Base-by-base conservation (phyloP, 2,797 vertebrate species). In the Tinamus major region DNA sequence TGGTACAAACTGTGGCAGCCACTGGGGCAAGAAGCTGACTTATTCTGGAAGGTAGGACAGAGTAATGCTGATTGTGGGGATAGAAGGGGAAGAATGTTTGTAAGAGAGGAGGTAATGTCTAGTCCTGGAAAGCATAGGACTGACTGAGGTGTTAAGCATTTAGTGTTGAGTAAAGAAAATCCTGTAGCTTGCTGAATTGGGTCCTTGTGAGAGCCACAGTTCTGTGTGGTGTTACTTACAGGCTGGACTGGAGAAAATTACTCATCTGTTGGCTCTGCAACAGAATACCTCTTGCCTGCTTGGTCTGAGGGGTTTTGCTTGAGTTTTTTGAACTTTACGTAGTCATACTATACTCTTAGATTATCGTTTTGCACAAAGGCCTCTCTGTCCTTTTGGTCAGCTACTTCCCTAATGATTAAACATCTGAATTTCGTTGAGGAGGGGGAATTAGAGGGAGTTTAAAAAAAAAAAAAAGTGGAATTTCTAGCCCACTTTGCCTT, bases 291-390 rank as follows among this genome's bases (percentile, higher is more conserved):
- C 9, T 85, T 11, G 65, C 23, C n/a, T 90, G 13, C 17, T 92
- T 80, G 29, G 33, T 49, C 69, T 77, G 33, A 90, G 35, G 35
- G 4, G 0, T 1, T 71, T 18, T n/a, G 20, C 15, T 80, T 35
- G 61, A 11, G n/a, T 24, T 69, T 88, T 62, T 46, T 87, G 55
- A 84, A 46, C 61, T 85, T 37, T 39, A 65, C 58, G 26, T 59
- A 46, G n/a, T 41, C 46, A 4, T 11, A 6, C 33, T 41, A 42
- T 7, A 27, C 0, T 1, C 19, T 53, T 76, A 3, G 29, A 49
- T 8, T 49, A 44, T 7, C 5, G 1, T 16, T 85, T 83, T 89
- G 62, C 16, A 35, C 7, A 20, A 2, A 55, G 37, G 2, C 61
- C 8, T 44, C 13, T 77, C 24, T 78, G 13, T 65, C 4, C 55